Conservation (phyloP, 2,888 invertebrate genomes). For the Clostera curtula region DNA sequence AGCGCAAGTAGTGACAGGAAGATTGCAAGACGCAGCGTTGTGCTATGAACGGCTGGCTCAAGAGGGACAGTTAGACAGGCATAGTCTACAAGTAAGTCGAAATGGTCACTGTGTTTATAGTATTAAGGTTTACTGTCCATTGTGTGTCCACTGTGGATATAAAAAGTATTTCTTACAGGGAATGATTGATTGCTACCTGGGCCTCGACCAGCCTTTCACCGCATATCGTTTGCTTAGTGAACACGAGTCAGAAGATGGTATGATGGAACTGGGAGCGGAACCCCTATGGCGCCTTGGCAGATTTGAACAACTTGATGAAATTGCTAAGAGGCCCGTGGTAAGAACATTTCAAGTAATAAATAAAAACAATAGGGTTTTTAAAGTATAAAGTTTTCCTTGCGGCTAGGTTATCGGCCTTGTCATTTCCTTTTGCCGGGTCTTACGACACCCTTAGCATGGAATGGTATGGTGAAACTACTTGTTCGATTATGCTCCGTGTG, state of each 20-base stretch:
- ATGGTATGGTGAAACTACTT: too few relatives aligned
- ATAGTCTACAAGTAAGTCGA: conserved; percentile 51
- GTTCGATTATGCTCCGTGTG: too few relatives aligned
- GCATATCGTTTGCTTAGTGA: conserved; percentile 81
- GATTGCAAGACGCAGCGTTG: conserved; percentile 87
- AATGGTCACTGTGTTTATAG: neutral
- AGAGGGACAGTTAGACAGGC: conserved; percentile 62
- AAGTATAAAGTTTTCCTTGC: too few relatives aligned
- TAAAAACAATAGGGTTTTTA: too few relatives aligned
- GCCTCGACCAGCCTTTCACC: conserved; percentile 90
- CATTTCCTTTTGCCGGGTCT: too few relatives aligned
- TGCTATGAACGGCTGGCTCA: conserved; percentile 90
- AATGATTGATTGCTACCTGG: conserved; percentile 89
- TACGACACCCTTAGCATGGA: too few relatives aligned
- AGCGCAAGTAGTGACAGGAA: conserved; percentile 88
- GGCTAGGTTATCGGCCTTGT: too few relatives aligned
- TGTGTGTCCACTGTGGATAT: conserved; percentile 2
- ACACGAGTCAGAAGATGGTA: conserved; percentile 76
- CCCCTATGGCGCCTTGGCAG: conserved; percentile 90
- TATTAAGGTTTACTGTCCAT: neutral
- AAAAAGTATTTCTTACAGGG: conserved; percentile 74
- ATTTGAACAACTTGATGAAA: conserved; percentile 84
- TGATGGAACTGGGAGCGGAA: conserved; percentile 83
- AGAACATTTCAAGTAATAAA: too few relatives aligned
- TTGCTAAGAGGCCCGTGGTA: conserved; percentile 71